Evolutionary conservation across 2,113 vertebrate species (phyloP).

Genomic region (Salvelinus sp.): DNA sequence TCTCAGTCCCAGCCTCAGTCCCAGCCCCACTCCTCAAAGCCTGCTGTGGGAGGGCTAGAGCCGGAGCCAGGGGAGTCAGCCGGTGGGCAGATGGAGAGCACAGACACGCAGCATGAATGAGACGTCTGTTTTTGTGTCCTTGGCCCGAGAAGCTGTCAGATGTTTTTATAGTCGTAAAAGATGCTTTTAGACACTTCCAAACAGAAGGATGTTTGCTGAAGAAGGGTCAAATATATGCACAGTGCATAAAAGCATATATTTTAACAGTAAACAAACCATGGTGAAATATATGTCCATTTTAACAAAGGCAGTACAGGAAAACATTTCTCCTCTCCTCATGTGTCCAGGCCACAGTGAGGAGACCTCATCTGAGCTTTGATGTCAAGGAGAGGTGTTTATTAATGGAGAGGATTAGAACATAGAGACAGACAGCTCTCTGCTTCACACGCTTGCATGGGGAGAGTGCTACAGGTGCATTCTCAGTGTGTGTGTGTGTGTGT

Average conservation of each 20-base stretch:
- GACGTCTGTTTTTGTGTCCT: constrained; percentile 42
- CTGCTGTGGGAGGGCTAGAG: background rate
- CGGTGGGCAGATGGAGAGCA: background rate
- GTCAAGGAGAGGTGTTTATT: constrained; percentile 31
- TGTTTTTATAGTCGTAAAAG: constrained; percentile 49
- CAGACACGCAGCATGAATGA: constrained; percentile 44
- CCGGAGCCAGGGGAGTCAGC: background rate
- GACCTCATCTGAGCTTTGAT: constrained; percentile 41
- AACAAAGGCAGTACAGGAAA: too few relatives aligned
- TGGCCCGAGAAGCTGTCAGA: constrained; percentile 57
- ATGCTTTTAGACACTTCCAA: constrained; percentile 57
- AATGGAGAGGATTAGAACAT: constrained; percentile 22
- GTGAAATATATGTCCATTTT: background rate
- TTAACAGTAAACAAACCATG: background rate
- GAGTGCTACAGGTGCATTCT: background rate
- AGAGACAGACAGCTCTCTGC: background rate
- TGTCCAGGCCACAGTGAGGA: constrained; percentile 15
- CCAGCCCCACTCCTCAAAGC: background rate
- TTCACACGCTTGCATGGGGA: background rate
- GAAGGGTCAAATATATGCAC: constrained; percentile 16
- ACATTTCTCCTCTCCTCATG: background rate
- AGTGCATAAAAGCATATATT: too few relatives aligned
- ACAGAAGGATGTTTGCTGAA: constrained; percentile 51
- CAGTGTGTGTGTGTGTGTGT: background rate
- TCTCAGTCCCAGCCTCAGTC: background rate